Evolutionary conservation across 2,797 vertebrate genomes (phyloP).

Genomic region (Petrocephalus sullivani): DNA sequence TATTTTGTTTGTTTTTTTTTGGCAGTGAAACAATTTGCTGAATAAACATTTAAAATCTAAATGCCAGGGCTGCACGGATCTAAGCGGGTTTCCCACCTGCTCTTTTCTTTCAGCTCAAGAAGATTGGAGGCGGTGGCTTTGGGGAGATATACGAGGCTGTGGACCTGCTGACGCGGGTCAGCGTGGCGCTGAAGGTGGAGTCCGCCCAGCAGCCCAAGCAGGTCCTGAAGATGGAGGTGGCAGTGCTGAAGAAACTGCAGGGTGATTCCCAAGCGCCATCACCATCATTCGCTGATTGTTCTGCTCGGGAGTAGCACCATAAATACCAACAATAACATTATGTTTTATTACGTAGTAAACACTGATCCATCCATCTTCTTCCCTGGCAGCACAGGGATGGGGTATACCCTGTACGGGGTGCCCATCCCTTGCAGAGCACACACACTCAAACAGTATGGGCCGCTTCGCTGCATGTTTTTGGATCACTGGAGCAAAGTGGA

Average conservation of each 20-base stretch:
- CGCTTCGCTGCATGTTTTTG: background rate
- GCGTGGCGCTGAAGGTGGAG: constrained; percentile 94
- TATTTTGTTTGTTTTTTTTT: background rate
- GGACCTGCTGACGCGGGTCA: constrained; percentile 86
- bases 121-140: constrained; percentile 96
- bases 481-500: background rate
- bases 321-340: background rate
- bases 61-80: background rate
- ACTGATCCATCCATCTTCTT: constrained; percentile 3
- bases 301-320: background rate
- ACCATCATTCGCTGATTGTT: background rate
- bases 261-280: constrained; percentile 58
- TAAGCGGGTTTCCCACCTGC: background rate
- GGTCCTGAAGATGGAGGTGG: constrained; percentile 98
- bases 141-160: constrained; percentile 98
- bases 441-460: background rate
- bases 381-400: background rate
- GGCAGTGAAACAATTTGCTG: background rate
- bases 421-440: background rate
- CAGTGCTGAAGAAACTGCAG: constrained; percentile 96
- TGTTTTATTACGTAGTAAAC: background rate
- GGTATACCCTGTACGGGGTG: background rate
- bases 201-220: constrained; percentile 98
- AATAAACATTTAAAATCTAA: background rate
- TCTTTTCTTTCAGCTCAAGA: constrained; percentile 69